A percentile compares a stretch with the other conserved stretches of the same genome.
Evolutionary conservation across 2,113 vertebrate species (phyloP).

Genomic region (Alethe castanea): DNA sequence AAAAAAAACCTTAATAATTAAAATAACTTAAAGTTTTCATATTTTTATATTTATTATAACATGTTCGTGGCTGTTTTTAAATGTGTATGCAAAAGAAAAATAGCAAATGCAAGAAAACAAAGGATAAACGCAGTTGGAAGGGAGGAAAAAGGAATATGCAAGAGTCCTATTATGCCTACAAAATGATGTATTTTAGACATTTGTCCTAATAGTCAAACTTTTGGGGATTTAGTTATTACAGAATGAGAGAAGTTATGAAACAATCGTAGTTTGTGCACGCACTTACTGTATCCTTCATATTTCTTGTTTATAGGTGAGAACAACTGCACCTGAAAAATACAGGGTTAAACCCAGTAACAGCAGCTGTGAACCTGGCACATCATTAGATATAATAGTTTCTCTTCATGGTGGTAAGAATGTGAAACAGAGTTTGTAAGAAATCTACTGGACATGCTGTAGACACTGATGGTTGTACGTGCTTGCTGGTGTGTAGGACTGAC

Average conservation of each 20-base stretch:
- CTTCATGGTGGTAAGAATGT: constrained; percentile 87
- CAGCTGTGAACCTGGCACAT: constrained; percentile 89
- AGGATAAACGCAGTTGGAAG: not conserved
- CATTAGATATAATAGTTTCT: constrained; percentile 89
- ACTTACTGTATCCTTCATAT: not conserved
- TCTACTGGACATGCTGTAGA: not conserved
- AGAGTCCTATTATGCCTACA: not conserved
- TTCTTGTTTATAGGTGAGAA: constrained; percentile 83
- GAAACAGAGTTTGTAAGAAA: not conserved
- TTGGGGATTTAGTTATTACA: not conserved
- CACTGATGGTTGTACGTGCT: not conserved
- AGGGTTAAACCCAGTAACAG: constrained; percentile 96
- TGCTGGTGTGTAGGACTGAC: not conserved
- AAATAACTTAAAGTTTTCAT: not conserved
- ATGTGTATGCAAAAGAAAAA: not conserved
- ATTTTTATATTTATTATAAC: not conserved
- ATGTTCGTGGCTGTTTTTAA: not conserved
- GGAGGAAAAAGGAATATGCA: not conserved
- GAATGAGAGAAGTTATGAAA: not conserved
- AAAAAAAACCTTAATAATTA: no score
- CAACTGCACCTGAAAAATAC: constrained; percentile 97
- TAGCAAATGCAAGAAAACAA: not conserved
- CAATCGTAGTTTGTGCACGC: not conserved
- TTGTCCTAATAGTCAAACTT: not conserved
- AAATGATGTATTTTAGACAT: not conserved